Conservation (phyloP, 1,140 invertebrate species). For the Vanessa tameamea region DNA sequence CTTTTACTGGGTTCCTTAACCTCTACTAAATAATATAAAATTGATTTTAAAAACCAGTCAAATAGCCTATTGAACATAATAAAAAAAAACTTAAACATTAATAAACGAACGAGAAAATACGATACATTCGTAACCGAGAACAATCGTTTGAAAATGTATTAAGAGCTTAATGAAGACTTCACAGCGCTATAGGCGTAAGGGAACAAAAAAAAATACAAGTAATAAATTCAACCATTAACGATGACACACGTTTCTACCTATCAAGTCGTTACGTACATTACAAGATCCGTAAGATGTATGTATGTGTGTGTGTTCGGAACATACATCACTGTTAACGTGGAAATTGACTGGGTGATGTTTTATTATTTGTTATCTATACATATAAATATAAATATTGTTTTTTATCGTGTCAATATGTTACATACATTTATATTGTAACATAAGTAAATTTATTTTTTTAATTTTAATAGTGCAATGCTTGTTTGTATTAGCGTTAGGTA, state of each 20-base stretch:
- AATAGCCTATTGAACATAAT: too few species aligned
- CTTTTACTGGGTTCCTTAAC: too few species aligned
- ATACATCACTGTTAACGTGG: slow-evolving; percentile 21
- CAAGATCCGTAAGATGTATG: slow-evolving; percentile 42
- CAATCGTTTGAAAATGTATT: slow-evolving; percentile 21
- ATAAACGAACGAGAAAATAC: neutral
- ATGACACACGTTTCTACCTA: slow-evolving; percentile 44
- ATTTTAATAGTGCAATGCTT: too few species aligned
- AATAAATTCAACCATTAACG: slow-evolving; percentile 57
- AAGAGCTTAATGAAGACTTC: slow-evolving; percentile 35
- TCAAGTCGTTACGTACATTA: slow-evolving; percentile 44
- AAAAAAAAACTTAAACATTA: too few species aligned
- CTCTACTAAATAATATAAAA: too few species aligned
- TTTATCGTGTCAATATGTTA: too few species aligned
- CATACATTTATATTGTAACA: too few species aligned
- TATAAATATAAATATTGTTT: too few species aligned
- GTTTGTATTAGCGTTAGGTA: too few species aligned
- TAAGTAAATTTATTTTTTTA: too few species aligned
- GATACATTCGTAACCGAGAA: slow-evolving; percentile 16
- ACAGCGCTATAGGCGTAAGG: slow-evolving; percentile 14
- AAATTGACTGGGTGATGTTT: neutral
- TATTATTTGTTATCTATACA: neutral
- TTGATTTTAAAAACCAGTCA: too few species aligned
- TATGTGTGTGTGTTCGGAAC: slow-evolving; percentile 33
- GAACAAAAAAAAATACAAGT: slow-evolving; percentile 40